A percentile compares a stretch with the other conserved stretches of the same genome.
phyloP scores from a whole-genome alignment of 2,113 vertebrate genomes.

The Poicephalus gulielmi region DNA sequence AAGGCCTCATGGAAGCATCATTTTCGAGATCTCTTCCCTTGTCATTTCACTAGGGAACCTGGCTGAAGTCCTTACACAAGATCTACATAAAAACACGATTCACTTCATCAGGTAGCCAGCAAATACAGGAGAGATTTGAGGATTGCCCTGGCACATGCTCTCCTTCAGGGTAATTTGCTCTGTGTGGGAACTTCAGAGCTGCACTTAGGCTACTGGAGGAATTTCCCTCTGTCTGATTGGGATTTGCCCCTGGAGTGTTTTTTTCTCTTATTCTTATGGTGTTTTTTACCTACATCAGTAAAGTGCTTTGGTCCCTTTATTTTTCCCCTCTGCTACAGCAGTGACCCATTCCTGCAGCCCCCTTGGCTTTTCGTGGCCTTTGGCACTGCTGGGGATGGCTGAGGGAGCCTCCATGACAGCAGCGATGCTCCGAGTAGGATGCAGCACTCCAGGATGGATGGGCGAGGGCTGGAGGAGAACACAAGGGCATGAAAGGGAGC shows the following conservation, averaged over 20 bases:
- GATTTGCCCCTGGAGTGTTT: not conserved
- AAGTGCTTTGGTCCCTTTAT: not conserved
- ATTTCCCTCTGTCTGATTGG: not conserved
- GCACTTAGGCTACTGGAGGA: not conserved
- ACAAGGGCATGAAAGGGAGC: not conserved
- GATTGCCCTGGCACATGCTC: not conserved
- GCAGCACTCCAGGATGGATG: not conserved
- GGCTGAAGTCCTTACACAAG: not conserved
- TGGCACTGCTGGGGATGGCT: not conserved
- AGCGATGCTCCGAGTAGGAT: not conserved
- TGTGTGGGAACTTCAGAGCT: not conserved
- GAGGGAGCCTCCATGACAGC: not conserved
- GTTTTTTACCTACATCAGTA: not conserved
- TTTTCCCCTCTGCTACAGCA: not conserved
- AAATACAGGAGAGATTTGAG: not conserved
- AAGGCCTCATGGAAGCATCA: not conserved
- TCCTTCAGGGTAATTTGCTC: not conserved
- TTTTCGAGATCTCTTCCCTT: not conserved
- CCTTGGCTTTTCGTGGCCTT: not conserved
- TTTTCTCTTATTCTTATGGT: not conserved
- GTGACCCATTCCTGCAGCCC: not conserved
- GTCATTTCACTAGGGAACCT: not conserved
- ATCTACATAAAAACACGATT: rapidly evolving
- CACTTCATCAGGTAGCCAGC: rapidly evolving
- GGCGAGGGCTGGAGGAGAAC: not conserved